Evolutionary conservation across 1,140 invertebrate genomes (phyloP).

Genomic region (Portunus trituberculatus): DNA sequence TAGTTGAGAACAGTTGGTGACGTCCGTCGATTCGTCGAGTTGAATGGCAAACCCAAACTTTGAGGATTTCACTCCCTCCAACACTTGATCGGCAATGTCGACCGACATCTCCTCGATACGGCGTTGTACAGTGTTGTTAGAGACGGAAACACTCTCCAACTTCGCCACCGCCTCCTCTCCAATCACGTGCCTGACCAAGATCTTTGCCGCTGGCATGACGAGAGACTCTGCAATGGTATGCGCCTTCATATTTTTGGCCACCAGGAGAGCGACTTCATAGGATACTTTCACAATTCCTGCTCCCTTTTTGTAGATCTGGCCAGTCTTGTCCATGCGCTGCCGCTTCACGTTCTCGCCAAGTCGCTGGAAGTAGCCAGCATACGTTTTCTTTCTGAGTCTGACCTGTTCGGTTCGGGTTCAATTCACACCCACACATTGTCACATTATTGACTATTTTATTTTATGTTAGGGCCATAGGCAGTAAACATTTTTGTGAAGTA

Average conservation of each 20-base stretch:
- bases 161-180: slow-evolving; percentile 63
- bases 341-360: slow-evolving; percentile 44
- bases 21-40: slow-evolving; percentile 52
- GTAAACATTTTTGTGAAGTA: no score
- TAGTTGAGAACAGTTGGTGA: slow-evolving; percentile 63
- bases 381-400: no score
- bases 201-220: slow-evolving; percentile 67
- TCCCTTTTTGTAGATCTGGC: slow-evolving; percentile 63
- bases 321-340: slow-evolving; percentile 50
- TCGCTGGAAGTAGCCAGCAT: slow-evolving; percentile 49
- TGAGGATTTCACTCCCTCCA: slow-evolving; percentile 40
- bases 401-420: no score
- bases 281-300: slow-evolving; percentile 62
- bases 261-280: slow-evolving; percentile 62
- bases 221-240: slow-evolving; percentile 67
- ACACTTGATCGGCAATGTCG: slow-evolving; percentile 49
- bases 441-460: no score
- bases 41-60: slow-evolving; percentile 56
- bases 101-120: slow-evolving; percentile 46
- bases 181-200: slow-evolving; percentile 63
- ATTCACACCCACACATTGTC: no score
- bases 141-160: slow-evolving; percentile 58
- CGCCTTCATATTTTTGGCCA: slow-evolving; percentile 64
- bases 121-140: slow-evolving; percentile 44
- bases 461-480: no score